Conservation (phyloP, 2,113 vertebrate genomes). For the Taurulus bubalis region DNA sequence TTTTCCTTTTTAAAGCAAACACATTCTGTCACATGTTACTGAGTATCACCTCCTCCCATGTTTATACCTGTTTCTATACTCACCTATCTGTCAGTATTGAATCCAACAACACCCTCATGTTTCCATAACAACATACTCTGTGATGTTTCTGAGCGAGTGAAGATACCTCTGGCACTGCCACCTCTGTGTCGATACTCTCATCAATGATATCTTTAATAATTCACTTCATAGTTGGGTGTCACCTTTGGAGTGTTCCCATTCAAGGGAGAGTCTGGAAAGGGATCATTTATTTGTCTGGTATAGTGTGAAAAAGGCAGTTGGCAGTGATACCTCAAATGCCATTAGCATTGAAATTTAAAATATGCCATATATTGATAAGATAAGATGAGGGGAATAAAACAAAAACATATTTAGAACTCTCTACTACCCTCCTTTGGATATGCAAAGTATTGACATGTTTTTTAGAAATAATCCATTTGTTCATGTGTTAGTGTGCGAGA, state of each 20-base stretch:
- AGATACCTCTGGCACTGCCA: conserved; percentile 4
- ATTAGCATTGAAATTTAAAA: conserved; percentile 25
- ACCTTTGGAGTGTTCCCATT: conserved; percentile 6
- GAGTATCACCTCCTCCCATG: not conserved
- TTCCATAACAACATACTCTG: conserved; percentile 32
- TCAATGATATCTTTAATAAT: not conserved
- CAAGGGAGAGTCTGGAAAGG: not conserved
- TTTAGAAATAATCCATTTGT: not conserved
- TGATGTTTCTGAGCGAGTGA: not conserved
- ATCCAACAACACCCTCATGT: conserved; percentile 4
- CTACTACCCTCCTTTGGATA: conserved; percentile 45
- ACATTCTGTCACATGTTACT: conserved; percentile 5
- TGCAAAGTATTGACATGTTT: not conserved
- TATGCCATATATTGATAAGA: conserved; percentile 29
- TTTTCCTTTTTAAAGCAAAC: not conserved
- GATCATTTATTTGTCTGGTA: conserved; percentile 20
- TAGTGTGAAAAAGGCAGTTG: conserved; percentile 18
- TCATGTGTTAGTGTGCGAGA: not conserved
- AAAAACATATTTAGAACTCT: conserved; percentile 14
- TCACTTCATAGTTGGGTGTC: not conserved
- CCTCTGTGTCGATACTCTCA: not conserved
- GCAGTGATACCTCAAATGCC: conserved; percentile 1
- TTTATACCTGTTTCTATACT: not conserved
- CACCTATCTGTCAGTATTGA: not conserved
- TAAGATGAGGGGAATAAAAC: conserved; percentile 16